Evolutionary conservation across 2,113 vertebrate genomes (phyloP).

Genomic region (Trematocara unimaculatum): DNA sequence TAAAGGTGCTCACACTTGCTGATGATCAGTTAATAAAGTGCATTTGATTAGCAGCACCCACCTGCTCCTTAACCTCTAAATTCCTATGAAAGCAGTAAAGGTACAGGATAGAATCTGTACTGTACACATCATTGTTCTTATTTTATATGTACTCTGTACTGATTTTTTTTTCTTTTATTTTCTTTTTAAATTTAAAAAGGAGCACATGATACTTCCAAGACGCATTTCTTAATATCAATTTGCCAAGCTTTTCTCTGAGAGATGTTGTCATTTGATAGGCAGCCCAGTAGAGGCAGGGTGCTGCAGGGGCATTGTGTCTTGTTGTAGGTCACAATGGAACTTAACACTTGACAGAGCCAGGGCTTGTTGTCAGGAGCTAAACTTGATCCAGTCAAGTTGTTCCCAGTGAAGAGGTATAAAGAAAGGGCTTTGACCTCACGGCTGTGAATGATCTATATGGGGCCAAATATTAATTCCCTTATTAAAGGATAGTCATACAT

Average conservation of each 20-base stretch:
- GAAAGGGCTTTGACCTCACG: conserved; percentile 62
- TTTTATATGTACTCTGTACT: neutral
- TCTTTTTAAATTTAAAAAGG: neutral
- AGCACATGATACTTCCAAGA: neutral
- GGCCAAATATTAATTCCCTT: conserved; percentile 23
- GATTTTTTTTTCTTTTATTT: neutral
- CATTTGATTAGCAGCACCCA: neutral
- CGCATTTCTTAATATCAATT: conserved; percentile 35
- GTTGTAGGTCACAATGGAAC: conserved; percentile 74
- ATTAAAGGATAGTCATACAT: neutral
- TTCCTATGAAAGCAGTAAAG: neutral
- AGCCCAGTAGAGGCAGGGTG: conserved; percentile 26
- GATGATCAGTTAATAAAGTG: neutral
- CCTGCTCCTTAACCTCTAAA: neutral
- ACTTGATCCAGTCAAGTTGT: conserved; percentile 74
- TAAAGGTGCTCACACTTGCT: neutral
- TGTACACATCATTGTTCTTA: neutral
- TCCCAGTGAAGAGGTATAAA: conserved; percentile 56
- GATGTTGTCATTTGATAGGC: conserved; percentile 42
- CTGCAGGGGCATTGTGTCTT: conserved; percentile 61
- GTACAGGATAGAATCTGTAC: neutral
- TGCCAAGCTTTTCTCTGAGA: conserved; percentile 23
- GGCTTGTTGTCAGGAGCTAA: conserved; percentile 71
- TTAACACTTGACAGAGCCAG: conserved; percentile 73
- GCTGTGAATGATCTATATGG: conserved; percentile 19